These are phyloP conservation scores for Papilio polytes DNA, from an alignment of 1,140 invertebrate species.

Conservation along the genomic window DNA sequence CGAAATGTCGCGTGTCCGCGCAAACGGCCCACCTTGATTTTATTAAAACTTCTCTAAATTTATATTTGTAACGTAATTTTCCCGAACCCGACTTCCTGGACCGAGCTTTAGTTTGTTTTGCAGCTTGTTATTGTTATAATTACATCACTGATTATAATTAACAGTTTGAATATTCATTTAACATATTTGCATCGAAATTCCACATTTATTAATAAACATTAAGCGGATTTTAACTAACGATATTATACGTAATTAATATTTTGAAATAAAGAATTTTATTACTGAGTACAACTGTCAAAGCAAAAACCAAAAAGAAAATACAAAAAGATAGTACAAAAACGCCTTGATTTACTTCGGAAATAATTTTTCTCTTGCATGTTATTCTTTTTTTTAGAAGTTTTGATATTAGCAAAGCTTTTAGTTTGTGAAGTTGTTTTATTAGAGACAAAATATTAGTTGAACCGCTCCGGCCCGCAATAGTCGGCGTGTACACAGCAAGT, in stretches of 20 bases:
- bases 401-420: background rate
- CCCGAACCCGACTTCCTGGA: background rate
- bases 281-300: too few species aligned
- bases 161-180: too few species aligned
- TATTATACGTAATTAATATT: too few species aligned
- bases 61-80: background rate
- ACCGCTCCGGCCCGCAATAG: background rate
- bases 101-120: background rate
- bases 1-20: background rate
- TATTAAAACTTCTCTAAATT: background rate
- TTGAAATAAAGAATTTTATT: too few species aligned
- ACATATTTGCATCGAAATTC: too few species aligned
- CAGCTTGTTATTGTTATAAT: background rate
- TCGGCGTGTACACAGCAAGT: background rate
- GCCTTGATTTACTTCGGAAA: too few species aligned
- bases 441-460: background rate
- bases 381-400: background rate
- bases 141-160: too few species aligned
- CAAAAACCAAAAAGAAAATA: too few species aligned
- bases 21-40: background rate
- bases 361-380: too few species aligned
- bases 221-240: too few species aligned
- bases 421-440: background rate
- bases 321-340: too few species aligned
- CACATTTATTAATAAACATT: too few species aligned